These are phyloP conservation scores for Columba guinea DNA, from an alignment of 2,797 vertebrate species.

Conservation along the genomic window DNA sequence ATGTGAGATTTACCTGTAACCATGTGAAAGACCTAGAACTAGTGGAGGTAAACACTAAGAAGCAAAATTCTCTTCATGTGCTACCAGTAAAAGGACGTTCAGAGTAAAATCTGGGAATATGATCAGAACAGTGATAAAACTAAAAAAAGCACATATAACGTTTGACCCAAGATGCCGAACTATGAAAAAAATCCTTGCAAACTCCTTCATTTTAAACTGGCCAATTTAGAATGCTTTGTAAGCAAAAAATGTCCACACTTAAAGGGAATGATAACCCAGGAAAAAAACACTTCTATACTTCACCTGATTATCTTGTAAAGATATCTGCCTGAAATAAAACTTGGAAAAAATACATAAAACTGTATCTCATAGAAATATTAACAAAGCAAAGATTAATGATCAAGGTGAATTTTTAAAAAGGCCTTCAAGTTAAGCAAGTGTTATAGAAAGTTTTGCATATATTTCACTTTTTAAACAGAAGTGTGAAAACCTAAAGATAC, in stretches of 20 bases:
- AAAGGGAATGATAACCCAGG: not conserved
- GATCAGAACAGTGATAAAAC: not conserved
- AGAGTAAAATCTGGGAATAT: not conserved
- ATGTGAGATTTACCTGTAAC: not conserved
- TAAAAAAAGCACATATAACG: not conserved
- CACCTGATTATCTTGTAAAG: not conserved
- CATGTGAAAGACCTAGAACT: not conserved
- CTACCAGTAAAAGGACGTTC: not conserved
- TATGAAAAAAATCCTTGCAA: not conserved
- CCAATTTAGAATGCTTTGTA: not conserved
- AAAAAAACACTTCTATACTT: not conserved
- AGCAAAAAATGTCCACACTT: not conserved
- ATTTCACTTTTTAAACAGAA: not conserved
- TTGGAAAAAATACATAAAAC: not conserved
- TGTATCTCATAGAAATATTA: not conserved
- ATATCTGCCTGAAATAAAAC: not conserved
- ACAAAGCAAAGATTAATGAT: not conserved
- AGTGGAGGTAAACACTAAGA: accelerated
- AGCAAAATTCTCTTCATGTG: not conserved
- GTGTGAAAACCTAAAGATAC: not conserved
- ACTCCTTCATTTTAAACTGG: not conserved
- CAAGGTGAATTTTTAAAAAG: not conserved
- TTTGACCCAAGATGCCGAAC: not conserved
- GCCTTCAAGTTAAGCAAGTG: not conserved
- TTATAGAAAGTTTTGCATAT: not conserved